These are phyloP conservation scores for Cryptocheilus praepositus DNA, from an alignment of 2,888 invertebrate species.

Conservation along the genomic window DNA sequence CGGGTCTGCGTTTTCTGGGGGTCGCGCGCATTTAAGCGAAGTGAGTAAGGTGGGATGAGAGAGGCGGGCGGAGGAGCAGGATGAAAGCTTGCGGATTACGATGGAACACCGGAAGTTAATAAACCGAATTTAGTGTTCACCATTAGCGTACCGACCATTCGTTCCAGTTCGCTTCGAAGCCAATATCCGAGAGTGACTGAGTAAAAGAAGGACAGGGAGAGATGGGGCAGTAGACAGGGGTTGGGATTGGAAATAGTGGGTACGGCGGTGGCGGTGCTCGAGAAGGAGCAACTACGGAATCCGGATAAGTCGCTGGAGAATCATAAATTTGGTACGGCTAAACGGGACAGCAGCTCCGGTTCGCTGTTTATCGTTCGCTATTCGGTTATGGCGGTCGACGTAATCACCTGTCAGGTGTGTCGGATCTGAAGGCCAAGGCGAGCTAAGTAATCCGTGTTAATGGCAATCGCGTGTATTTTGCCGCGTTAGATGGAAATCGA, in stretches of 20 bases:
- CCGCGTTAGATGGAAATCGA: no score
- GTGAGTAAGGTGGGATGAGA: slow-evolving; percentile 46
- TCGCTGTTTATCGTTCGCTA: slow-evolving; percentile 3
- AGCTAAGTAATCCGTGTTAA: no score
- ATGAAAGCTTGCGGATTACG: slow-evolving; percentile 40
- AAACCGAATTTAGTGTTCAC: slow-evolving; percentile 64
- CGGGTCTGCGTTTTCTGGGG: slow-evolving; percentile 26
- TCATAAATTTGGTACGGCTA: background rate
- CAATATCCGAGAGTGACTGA: slow-evolving; percentile 22
- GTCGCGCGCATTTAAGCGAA: slow-evolving; percentile 45
- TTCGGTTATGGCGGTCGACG: background rate
- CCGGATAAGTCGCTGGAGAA: background rate
- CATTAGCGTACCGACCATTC: slow-evolving; percentile 47
- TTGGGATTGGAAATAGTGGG: background rate
- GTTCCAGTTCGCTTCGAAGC: slow-evolving; percentile 12
- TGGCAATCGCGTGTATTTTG: no score
- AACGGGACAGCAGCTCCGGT: background rate
- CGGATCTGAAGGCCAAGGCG: no score
- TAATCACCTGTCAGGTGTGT: no score
- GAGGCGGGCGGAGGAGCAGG: slow-evolving; percentile 33
- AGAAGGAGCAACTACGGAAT: slow-evolving; percentile 1
- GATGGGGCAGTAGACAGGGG: background rate
- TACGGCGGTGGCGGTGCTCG: background rate
- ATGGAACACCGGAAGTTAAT: slow-evolving; percentile 60
- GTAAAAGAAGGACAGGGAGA: slow-evolving; percentile 1